phyloP scores from a whole-genome alignment of 30 jellyfish, hydroid and myxozoan genomes.

The Aurelia sp. region DNA sequence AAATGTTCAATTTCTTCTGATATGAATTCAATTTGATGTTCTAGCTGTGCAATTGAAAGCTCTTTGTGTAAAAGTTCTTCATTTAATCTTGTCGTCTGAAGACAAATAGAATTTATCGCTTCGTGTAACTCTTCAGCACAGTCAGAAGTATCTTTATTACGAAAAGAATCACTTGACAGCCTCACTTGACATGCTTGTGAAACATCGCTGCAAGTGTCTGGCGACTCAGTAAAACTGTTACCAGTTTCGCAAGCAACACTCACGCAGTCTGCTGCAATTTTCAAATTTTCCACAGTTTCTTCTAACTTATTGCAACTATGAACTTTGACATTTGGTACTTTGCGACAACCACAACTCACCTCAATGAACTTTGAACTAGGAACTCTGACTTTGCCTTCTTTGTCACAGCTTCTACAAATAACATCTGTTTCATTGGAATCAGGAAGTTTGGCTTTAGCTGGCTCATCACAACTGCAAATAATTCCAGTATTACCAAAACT shows the following conservation, averaged over 20 bases:
- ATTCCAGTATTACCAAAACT: too few species aligned
- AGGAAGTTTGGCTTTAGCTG: too few species aligned
- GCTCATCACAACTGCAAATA: too few species aligned
- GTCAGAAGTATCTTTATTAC: background rate
- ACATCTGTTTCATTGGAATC: too few species aligned
- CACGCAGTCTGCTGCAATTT: background rate
- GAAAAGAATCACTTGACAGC: too few species aligned
- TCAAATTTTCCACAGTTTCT: background rate
- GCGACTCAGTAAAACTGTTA: too few species aligned
- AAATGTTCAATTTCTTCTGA: slow-evolving; percentile 23
- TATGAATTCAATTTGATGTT: slow-evolving; percentile 34
- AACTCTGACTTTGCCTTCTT: too few species aligned
- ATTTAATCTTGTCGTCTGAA: background rate
- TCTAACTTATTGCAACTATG: background rate
- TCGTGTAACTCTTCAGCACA: background rate
- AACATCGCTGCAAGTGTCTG: too few species aligned
- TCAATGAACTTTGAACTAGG: too few species aligned
- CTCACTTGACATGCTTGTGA: too few species aligned
- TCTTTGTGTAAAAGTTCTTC: slow-evolving; percentile 40
- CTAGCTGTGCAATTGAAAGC: slow-evolving; percentile 45
- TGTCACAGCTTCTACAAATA: too few species aligned
- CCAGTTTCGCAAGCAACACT: too few species aligned
- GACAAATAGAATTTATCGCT: background rate
- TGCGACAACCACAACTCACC: background rate
- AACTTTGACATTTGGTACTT: background rate